Evolutionary conservation across 2,797 vertebrate genomes (phyloP).

Genomic region (Mormyrus proboscirostris): DNA sequence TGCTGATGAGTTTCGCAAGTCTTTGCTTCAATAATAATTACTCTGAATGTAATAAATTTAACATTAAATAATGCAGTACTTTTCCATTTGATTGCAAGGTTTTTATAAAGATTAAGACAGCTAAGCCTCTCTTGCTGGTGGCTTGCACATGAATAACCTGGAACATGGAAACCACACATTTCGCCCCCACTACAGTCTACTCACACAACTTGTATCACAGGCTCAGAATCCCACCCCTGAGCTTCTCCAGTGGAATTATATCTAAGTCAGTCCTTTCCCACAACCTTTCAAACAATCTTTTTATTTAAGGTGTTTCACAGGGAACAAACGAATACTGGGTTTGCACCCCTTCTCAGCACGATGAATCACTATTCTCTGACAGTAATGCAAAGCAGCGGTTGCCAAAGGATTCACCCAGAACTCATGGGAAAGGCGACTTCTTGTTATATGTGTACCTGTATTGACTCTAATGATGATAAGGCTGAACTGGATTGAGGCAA

Average conservation of each 20-base stretch:
- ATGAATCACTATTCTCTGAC: background rate
- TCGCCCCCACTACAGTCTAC: background rate
- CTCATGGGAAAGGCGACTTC: background rate
- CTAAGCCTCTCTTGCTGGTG: background rate
- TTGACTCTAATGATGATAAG: background rate
- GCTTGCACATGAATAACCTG: background rate
- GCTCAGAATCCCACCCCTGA: background rate
- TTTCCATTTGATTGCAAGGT: background rate
- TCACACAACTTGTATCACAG: background rate
- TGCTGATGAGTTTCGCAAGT: background rate
- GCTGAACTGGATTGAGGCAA: background rate
- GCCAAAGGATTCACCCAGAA: background rate
- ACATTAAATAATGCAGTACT: background rate
- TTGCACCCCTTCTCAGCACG: background rate
- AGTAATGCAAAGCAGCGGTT: background rate
- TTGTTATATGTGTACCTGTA: background rate
- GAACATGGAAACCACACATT: background rate
- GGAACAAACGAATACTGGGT: background rate
- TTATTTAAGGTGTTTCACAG: background rate
- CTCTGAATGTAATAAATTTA: background rate
- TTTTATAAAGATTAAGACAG: background rate
- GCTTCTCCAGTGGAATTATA: background rate
- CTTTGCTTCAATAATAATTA: background rate
- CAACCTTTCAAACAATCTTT: background rate
- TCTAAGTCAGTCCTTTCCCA: background rate